Evolutionary conservation across 2,888 invertebrate species (phyloP), one percentile per base, ranked within the genome.

Genomic region (Dendrolimus houi): DNA sequence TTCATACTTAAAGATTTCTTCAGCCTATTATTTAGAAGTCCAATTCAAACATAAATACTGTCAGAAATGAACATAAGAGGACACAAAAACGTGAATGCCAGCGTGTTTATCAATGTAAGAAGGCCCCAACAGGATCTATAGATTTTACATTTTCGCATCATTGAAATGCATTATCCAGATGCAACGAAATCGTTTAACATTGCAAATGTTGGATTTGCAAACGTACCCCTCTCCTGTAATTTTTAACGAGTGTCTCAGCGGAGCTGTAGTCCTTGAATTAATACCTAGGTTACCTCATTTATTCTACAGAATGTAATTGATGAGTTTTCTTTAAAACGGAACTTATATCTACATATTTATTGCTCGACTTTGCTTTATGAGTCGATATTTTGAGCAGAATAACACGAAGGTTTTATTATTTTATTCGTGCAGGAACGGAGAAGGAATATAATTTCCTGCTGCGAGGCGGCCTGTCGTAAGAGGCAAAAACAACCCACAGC

Each of bases 101-200:
- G 6, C 8, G 9, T 10, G 9, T 10, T 47, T n/a, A 17, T 13
- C 53, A 29, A 29, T 54, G 40, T 40, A 54, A 54, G 29, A 40
- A 17, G 40, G 9, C 29, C n/a, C 68, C 64, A 61, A 65, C 64
- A 67, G 71, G 70, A 74, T 74, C 75, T 75, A 81, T 86, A 78
- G 86, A 83, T 79, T 77, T 79, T 71, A 77, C 81, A 85, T 83
- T 86, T 83, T 68, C 47, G 70, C 87, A 84, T 80, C 92, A 92
- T 89, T 92, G 92, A 92, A 93, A 93, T 87, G 82, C 87, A 88
- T 87, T 88, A 89, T 87, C 83, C 78, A 79, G 72, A 77, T 82
- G 83, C 85, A 82, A 75, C 79, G 78, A 75, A 66, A 68, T 70
- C 67, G 71, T 83, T 89, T 89, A 87, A 88, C 85, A 89, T 89